These are phyloP conservation scores for Heterodera carotae DNA, from an alignment of 1,140 invertebrate species.

Conservation along the genomic window DNA sequence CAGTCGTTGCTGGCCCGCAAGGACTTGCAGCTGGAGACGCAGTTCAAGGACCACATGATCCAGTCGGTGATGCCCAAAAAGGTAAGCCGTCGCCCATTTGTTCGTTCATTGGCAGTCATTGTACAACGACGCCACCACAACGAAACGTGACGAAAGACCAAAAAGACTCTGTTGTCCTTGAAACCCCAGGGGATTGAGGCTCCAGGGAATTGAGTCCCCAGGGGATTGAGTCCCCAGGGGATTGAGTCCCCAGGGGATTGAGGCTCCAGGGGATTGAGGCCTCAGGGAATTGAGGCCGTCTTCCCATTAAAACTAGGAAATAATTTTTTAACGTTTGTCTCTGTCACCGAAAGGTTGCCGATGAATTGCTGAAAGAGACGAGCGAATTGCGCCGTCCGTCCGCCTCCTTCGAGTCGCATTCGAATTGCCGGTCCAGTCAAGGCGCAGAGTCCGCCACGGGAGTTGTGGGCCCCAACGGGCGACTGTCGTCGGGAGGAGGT, in stretches of 20 bases:
- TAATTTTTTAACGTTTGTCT: no score
- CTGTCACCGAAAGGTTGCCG: constrained; percentile 74
- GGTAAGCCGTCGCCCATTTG: constrained; percentile 45
- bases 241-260: no score
- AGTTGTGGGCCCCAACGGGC: constrained; percentile 34
- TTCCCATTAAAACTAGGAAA: no score
- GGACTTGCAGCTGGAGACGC: constrained; percentile 87
- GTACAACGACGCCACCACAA: no score
- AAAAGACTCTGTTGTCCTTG: no score
- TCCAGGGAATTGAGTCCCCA: no score
- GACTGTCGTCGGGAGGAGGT: constrained; percentile 21
- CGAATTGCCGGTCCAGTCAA: constrained; percentile 45
- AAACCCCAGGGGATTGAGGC: no score
- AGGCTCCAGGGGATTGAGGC: no score
- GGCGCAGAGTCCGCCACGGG: constrained; percentile 51
- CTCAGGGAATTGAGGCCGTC: no score
- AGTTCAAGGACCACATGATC: constrained; percentile 94
- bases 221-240: no score
- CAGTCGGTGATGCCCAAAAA: constrained; percentile 86
- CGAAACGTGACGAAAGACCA: no score
- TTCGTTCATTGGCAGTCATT: no score
- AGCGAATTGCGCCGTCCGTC: constrained; percentile 60
- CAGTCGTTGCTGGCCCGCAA: constrained; percentile 82
- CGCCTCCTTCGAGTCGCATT: constrained; percentile 42
- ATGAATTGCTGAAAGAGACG: constrained; percentile 62